These are phyloP conservation scores for Chiroxiphia lanceolata DNA, from an alignment of 2,797 vertebrate species.

Conservation along the genomic window DNA sequence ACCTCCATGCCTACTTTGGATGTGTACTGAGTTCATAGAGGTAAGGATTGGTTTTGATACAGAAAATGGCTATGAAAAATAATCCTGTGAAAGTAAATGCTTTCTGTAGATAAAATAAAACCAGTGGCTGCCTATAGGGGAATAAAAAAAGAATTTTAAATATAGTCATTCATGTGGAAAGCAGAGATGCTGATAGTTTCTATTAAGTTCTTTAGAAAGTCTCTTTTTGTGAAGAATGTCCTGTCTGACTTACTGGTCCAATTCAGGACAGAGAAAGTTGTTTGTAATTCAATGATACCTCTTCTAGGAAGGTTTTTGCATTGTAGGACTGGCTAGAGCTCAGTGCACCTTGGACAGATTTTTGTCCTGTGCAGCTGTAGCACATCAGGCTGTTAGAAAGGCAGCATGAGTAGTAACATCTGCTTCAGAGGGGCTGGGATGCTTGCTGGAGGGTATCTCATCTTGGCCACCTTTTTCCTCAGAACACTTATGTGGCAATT, in stretches of 20 bases:
- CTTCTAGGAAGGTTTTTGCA: not conserved
- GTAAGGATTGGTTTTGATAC: not conserved
- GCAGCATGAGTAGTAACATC: not conserved
- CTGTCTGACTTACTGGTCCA: not conserved
- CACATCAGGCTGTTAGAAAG: not conserved
- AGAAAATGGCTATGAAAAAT: not conserved
- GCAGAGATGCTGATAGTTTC: not conserved
- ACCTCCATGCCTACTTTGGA: not conserved
- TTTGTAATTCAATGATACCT: not conserved
- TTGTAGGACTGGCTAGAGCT: not conserved
- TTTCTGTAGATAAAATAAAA: constrained; percentile 13
- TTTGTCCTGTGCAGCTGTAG: not conserved
- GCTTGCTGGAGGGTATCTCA: not conserved
- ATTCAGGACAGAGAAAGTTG: not conserved
- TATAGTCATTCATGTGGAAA: not conserved
- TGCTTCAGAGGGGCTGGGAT: not conserved
- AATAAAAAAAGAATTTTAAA: not conserved
- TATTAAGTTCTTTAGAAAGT: not conserved
- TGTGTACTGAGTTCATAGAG: not conserved
- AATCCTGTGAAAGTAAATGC: not conserved
- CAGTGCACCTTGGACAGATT: not conserved
- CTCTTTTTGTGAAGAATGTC: not conserved
- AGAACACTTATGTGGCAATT: not conserved
- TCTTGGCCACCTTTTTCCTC: not conserved
- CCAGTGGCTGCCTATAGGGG: not conserved